Conservation (phyloP, 2,888 invertebrate genomes). For the Aspidapion aeneum region DNA sequence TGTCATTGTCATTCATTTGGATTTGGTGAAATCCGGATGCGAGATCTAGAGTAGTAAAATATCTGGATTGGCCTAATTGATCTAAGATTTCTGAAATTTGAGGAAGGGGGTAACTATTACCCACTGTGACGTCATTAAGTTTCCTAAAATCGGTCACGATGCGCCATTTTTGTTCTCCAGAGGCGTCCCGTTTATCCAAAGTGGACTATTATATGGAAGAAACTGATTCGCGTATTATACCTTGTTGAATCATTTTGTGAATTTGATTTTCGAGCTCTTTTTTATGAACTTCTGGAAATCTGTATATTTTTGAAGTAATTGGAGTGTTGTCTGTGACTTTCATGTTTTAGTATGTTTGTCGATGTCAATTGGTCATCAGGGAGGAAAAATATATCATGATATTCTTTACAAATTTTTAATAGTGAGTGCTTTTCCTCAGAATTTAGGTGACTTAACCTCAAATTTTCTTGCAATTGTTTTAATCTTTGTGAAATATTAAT, state of each 20-base stretch:
- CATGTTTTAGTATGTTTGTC: not conserved
- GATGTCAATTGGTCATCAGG: not conserved
- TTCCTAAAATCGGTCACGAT: not conserved
- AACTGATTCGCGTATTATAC: constrained; percentile 30
- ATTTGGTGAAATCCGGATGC: constrained; percentile 42
- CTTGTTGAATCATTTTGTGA: constrained; percentile 26
- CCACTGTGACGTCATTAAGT: constrained; percentile 41
- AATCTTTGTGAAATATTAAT: not conserved
- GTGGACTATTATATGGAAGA: constrained; percentile 30
- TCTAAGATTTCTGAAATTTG: constrained; percentile 16
- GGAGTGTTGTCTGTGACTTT: constrained; percentile 27
- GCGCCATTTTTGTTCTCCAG: not conserved
- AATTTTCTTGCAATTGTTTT: constrained; percentile 11
- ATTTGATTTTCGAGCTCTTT: not conserved
- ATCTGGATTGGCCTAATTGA: constrained; percentile 22
- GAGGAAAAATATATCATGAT: constrained; percentile 31
- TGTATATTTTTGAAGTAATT: constrained; percentile 32
- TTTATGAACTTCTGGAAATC: constrained; percentile 28
- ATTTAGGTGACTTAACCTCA: constrained; percentile 30
- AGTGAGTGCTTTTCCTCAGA: constrained; percentile 30
- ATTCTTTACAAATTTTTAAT: constrained; percentile 29
- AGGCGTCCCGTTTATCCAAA: constrained; percentile 32
- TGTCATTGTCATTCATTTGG: constrained; percentile 27
- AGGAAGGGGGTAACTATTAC: constrained; percentile 8
- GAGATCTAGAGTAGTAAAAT: constrained; percentile 26